Conservation (phyloP, 2,888 invertebrate species). For the Spicauda simplicius region DNA sequence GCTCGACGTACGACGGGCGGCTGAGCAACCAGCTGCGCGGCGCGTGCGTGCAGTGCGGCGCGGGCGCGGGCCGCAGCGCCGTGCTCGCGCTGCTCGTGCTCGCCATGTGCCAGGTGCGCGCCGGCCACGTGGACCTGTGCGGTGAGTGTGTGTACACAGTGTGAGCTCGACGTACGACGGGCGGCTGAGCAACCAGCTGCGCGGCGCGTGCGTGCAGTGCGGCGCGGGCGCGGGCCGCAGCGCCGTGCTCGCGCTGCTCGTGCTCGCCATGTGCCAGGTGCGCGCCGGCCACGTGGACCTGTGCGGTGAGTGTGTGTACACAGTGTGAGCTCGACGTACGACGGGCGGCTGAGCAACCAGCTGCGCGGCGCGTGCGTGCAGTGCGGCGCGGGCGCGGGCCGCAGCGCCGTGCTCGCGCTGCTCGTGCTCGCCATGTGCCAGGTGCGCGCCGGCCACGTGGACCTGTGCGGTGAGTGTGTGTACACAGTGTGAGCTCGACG, state of each 20-base stretch:
- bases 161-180: slow-evolving; percentile 57
- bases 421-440: slow-evolving; percentile 87
- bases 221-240: slow-evolving; percentile 87
- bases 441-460: slow-evolving; percentile 86
- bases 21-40: slow-evolving; percentile 59
- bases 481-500: slow-evolving; percentile 64
- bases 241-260: slow-evolving; percentile 86
- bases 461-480: slow-evolving; percentile 82
- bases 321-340: slow-evolving; percentile 58
- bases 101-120: slow-evolving; percentile 87
- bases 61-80: slow-evolving; percentile 89
- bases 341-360: slow-evolving; percentile 58
- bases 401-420: slow-evolving; percentile 87
- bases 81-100: slow-evolving; percentile 86
- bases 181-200: slow-evolving; percentile 59
- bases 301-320: slow-evolving; percentile 80
- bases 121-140: slow-evolving; percentile 86
- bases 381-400: slow-evolving; percentile 85
- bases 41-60: slow-evolving; percentile 65
- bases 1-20: slow-evolving; percentile 57
- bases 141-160: slow-evolving; percentile 67
- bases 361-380: slow-evolving; percentile 66
- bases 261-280: slow-evolving; percentile 86
- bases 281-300: slow-evolving; percentile 86
- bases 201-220: slow-evolving; percentile 68